A percentile compares a stretch with the other conserved stretches of the same genome.
phyloP scores from a whole-genome alignment of 2,888 invertebrate species.

The Eristalis arbustorum region DNA sequence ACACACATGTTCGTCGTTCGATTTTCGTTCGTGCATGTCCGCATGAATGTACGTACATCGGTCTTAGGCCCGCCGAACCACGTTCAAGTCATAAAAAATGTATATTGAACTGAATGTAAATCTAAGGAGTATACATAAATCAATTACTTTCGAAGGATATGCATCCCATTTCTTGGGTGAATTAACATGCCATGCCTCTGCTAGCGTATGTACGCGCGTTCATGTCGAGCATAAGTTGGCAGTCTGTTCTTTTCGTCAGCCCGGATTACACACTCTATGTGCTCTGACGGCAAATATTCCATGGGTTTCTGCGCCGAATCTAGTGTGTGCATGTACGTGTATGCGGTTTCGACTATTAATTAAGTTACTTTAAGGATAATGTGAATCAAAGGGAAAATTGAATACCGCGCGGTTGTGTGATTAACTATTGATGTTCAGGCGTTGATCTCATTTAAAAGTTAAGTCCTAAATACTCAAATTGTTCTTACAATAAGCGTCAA shows the following conservation, averaged over 20 bases:
- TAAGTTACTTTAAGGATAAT: not conserved
- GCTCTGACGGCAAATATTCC: not conserved
- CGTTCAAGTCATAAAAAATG: slow-evolving; percentile 63
- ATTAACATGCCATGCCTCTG: not conserved
- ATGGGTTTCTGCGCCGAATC: not conserved
- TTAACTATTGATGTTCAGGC: no score
- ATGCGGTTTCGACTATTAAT: not conserved
- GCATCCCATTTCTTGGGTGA: slow-evolving; percentile 1
- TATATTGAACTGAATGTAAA: slow-evolving; percentile 67
- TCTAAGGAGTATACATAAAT: slow-evolving; percentile 62
- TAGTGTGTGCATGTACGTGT: not conserved
- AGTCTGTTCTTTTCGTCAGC: not conserved
- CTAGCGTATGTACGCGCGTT: not conserved
- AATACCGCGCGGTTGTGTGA: no score
- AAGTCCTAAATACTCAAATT: no score
- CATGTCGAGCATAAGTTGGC: not conserved
- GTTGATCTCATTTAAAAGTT: no score
- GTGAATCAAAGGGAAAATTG: no score
- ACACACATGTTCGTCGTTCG: no score
- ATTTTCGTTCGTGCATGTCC: no score
- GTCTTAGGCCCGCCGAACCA: slow-evolving; percentile 54
- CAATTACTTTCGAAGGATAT: slow-evolving; percentile 65
- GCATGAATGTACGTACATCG: not conserved
- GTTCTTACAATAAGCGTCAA: no score
- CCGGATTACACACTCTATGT: not conserved